Evolutionary conservation across 2,797 vertebrate genomes (phyloP), one percentile per base, ranked within the genome.

Genomic region (Simalia tracyae): DNA sequence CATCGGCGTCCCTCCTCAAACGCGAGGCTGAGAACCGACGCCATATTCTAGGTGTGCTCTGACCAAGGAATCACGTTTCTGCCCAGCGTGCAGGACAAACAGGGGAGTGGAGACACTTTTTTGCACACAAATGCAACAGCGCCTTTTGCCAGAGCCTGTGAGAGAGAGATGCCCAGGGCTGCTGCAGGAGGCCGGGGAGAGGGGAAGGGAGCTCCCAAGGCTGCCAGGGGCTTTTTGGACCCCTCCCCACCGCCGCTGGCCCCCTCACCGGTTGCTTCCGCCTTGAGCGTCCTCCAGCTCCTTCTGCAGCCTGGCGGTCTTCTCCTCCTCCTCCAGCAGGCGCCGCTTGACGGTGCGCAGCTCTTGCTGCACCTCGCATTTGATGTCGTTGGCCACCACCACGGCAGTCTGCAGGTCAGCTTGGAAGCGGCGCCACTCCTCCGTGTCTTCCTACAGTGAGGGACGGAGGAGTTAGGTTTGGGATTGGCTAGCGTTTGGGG

Each of bases 351-450:
- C 98, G 0, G 97, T 93, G 0, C 99, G 98, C 90, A 99, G 97
- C 97, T 99, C 99, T 97, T 99, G 99, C 97, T 99, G 99, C 60
- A 99, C 98, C 96, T 99, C 99, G 88, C 99, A 99, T 96, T 99
- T 99, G 86, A 99, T 99, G 96, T 99, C 99, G 1, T 99, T 99
- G 91, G 99, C 99, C 66, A 99, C 99, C 15, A 99, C 99, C 96
- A 99, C 99, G 0, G 99, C 99, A 0, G 99, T 99, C 98, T 99
- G 99, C 91, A 99, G 98, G 97, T 99, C 99, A 0, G 99, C 99
- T 97, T 99, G 99, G 97, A 99, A 99, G n/a, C 98, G 98, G 81
- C 97, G 98, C 99, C 99, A 99, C 93, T 99, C 99, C 93, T 99
- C 99, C 0, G 98, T 98, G 76, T 99, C 99, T 26, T 99, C 99